Conservation (phyloP, 1,140 invertebrate species). For the Neotoxoptera formosana region DNA sequence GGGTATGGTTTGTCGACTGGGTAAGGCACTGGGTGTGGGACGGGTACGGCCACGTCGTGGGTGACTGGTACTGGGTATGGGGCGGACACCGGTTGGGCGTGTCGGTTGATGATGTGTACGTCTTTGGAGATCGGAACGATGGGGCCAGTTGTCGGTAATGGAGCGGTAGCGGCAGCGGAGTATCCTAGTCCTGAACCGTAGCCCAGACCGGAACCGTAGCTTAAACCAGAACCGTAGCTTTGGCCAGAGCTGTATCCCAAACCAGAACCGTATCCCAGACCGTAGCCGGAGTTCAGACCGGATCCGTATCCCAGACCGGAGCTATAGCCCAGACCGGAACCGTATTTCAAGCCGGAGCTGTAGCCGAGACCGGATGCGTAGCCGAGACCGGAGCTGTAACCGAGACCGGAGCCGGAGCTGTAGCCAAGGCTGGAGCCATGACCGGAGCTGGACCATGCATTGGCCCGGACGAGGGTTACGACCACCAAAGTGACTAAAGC, state of each 20-base stretch:
- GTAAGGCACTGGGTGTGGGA: conserved; percentile 56
- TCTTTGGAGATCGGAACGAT: conserved; percentile 29
- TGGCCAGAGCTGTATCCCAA: not conserved
- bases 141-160: not conserved
- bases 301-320: not conserved
- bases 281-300: not conserved
- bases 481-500: not conserved
- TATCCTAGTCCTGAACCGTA: not conserved
- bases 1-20: conserved; percentile 56
- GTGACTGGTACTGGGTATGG: conserved; percentile 58
- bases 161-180: not conserved
- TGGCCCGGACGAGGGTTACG: conserved; percentile 33
- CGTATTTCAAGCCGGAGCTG: not conserved
- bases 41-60: conserved; percentile 49
- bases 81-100: conserved; percentile 46
- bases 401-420: not conserved
- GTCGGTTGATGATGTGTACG: conserved; percentile 54
- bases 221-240: not conserved
- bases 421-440: not conserved
- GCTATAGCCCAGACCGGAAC: not conserved
- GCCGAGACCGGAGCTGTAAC: not conserved
- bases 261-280: not conserved
- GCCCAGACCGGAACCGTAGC: not conserved
- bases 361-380: not conserved
- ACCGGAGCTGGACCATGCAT: not conserved